These are phyloP conservation scores for Catharus minimus DNA, from an alignment of 2,113 vertebrate genomes.

Conservation along the genomic window DNA sequence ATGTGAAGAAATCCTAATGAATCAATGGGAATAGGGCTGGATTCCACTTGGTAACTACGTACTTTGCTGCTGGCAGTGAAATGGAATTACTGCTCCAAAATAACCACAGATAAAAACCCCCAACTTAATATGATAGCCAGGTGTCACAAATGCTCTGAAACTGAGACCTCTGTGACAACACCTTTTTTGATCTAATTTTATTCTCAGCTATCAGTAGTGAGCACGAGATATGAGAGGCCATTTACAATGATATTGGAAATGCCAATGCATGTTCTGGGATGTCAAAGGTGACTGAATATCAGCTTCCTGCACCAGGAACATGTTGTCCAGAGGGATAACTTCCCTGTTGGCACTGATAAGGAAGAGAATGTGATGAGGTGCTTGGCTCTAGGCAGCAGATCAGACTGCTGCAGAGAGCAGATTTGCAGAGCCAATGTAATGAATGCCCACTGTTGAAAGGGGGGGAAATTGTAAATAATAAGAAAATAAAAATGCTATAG, in stretches of 20 bases:
- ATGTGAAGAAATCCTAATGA: neutral
- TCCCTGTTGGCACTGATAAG: neutral
- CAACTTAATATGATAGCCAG: neutral
- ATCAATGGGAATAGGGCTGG: neutral
- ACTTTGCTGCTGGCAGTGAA: neutral
- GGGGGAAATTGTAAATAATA: neutral
- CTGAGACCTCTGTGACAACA: neutral
- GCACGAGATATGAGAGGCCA: neutral
- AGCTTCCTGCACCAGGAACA: neutral
- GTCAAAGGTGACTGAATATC: neutral
- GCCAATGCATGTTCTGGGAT: neutral
- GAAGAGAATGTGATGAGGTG: neutral
- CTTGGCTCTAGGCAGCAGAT: neutral
- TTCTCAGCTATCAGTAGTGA: neutral
- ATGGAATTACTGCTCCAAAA: neutral
- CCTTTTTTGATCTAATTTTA: neutral
- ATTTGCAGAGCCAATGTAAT: accelerated
- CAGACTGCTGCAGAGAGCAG: neutral
- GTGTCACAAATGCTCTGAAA: neutral
- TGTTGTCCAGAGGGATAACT: neutral
- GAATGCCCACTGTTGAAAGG: accelerated
- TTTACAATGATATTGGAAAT: neutral
- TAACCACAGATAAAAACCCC: neutral
- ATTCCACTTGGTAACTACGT: neutral
- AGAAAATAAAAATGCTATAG: neutral